Percentiles rank a stretch among this genome's conserved stretches.
Evolutionary conservation across 2,113 vertebrate species (phyloP).

Genomic region (Ochotona princeps): DNA sequence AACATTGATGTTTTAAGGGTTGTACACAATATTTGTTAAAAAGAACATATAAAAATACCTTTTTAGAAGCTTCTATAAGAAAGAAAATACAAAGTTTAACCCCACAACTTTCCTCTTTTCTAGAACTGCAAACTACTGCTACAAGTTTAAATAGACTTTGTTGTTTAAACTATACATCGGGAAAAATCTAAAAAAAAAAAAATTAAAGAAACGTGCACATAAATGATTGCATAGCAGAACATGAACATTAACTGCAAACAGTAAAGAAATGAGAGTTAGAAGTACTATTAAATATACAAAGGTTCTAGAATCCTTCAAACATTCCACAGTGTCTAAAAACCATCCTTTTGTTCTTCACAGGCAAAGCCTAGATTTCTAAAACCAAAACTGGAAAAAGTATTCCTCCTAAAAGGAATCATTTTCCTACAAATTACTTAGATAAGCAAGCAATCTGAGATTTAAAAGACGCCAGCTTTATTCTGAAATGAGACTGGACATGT

Average conservation of each 20-base stretch:
- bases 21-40: conserved; percentile 90
- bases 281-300: conserved; percentile 89
- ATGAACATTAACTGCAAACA: conserved; percentile 90
- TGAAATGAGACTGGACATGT: conserved; percentile 68
- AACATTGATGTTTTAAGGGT: conserved; percentile 90
- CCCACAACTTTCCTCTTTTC: conserved; percentile 90
- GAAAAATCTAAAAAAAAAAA: conserved; percentile 88
- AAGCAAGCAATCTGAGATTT: conserved; percentile 73
- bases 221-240: conserved; percentile 92
- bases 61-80: conserved; percentile 91
- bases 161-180: conserved; percentile 89
- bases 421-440: conserved; percentile 54
- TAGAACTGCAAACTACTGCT: conserved; percentile 89
- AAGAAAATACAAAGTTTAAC: conserved; percentile 92
- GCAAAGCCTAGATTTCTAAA: conserved; percentile 79
- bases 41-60: conserved; percentile 92
- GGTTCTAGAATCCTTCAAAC: conserved; percentile 83
- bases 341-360: conserved; percentile 82
- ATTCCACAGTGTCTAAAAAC: conserved; percentile 82
- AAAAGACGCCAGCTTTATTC: conserved; percentile 80
- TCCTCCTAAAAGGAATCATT: conserved; percentile 76
- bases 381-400: conserved; percentile 74
- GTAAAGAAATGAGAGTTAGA: conserved; percentile 86
- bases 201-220: conserved; percentile 90
- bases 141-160: conserved; percentile 89